Conservation (phyloP, 2,888 invertebrate genomes). For the Polietes domitor region DNA sequence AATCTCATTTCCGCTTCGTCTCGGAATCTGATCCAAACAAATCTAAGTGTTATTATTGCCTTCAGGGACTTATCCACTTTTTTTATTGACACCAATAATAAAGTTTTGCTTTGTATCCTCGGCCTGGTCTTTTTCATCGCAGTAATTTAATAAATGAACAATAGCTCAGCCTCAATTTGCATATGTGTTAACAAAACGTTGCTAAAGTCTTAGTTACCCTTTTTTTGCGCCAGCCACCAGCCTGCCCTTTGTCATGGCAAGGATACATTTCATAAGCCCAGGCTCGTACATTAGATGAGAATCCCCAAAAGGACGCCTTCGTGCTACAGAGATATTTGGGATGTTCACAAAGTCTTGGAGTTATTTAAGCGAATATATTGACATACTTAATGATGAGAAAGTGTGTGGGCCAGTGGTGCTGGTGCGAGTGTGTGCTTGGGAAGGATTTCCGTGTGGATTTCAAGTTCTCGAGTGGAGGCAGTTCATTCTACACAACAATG, state of each 20-base stretch:
- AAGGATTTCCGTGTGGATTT: too few species aligned
- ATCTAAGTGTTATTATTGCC: conserved; percentile 51
- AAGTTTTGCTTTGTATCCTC: neutral
- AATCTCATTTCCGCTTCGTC: neutral
- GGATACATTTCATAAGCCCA: neutral
- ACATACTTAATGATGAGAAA: conserved; percentile 17
- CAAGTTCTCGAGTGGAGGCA: neutral
- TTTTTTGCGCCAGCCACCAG: neutral
- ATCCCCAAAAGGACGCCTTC: conserved; percentile 17
- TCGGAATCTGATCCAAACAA: conserved; percentile 13
- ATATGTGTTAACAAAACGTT: conserved; percentile 25
- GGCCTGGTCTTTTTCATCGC: neutral
- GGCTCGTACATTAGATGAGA: neutral
- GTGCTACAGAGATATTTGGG: neutral
- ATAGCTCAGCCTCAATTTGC: conserved; percentile 24
- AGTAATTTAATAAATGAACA: conserved; percentile 28
- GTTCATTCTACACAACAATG: neutral
- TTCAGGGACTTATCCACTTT: conserved; percentile 41
- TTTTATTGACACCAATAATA: conserved; percentile 54
- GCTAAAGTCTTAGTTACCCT: conserved; percentile 10
- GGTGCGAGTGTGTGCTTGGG: neutral
- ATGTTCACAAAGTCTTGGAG: neutral
- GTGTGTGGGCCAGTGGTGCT: neutral
- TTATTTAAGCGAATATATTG: conserved; percentile 13
- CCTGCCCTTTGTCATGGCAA: conserved; percentile 5